Conservation (phyloP, 2,797 vertebrate genomes). For the Parauchenoglanis ngamensis region DNA sequence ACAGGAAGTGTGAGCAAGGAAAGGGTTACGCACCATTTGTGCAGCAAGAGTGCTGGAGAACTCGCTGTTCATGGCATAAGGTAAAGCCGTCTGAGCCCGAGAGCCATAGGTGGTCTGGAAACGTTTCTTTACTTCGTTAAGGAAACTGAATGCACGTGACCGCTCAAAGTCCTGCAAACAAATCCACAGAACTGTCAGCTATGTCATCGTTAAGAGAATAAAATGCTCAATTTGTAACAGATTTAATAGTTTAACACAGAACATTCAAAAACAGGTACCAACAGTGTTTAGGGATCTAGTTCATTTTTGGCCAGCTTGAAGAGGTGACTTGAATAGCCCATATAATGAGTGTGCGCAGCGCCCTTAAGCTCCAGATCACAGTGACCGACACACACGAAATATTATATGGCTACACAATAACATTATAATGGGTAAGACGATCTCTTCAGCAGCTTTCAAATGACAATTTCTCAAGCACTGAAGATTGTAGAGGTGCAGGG, state of each 20-base stretch:
- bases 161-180: slow-evolving; percentile 89
- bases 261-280: neutral
- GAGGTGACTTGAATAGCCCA: neutral
- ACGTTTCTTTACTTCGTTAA: slow-evolving; percentile 93
- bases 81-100: slow-evolving; percentile 93
- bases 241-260: neutral
- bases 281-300: neutral
- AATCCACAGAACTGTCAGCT: neutral
- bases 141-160: slow-evolving; percentile 93
- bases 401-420: neutral
- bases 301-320: neutral
- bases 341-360: neutral
- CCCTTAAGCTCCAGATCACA: neutral
- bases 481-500: neutral
- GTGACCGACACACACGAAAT: neutral
- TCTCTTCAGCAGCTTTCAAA: neutral
- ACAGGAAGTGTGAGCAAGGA: neutral
- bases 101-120: slow-evolving; percentile 98
- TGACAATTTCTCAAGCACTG: too few species aligned
- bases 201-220: neutral
- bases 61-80: slow-evolving; percentile 99
- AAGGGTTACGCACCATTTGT: slow-evolving; percentile 87
- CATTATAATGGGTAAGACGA: neutral
- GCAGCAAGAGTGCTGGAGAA: slow-evolving; percentile 94
- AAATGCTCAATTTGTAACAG: neutral